Evolutionary conservation across 2,113 vertebrate species (phyloP).

Genomic region (Dasyurus viverrinus): DNA sequence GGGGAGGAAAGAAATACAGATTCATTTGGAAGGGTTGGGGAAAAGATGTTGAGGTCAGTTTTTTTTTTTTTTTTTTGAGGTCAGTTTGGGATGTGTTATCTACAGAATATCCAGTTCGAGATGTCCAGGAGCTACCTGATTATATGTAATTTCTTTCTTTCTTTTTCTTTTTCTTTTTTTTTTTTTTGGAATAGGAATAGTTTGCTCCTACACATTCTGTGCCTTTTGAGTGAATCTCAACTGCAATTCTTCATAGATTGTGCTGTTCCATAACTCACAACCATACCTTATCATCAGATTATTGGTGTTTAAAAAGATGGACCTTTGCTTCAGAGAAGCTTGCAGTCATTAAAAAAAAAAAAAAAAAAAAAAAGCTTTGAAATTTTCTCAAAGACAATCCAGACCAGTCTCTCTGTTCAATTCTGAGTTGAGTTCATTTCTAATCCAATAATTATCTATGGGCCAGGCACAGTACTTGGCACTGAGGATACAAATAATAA

Average conservation of each 20-base stretch:
- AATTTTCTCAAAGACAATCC: not conserved
- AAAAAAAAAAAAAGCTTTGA: not conserved
- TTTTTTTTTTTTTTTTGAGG: too few species aligned
- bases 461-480: not conserved
- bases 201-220: not conserved
- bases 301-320: not conserved
- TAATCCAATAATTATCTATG: not conserved
- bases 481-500: not conserved
- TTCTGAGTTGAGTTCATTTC: not conserved
- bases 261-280: not conserved
- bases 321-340: not conserved
- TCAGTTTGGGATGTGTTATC: too few species aligned
- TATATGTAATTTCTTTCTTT: not conserved
- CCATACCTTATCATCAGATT: not conserved
- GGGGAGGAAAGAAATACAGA: not conserved
- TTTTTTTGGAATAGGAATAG: not conserved
- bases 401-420: not conserved
- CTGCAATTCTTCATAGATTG: not conserved
- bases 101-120: not conserved
- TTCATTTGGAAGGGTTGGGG: not conserved
- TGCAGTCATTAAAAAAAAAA: not conserved
- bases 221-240: not conserved
- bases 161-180: not conserved
- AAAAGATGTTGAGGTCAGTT: not conserved
- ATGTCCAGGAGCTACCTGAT: not conserved